Conservation (phyloP, 2,113 vertebrate species). For the Neodontobutis hainanensis region DNA sequence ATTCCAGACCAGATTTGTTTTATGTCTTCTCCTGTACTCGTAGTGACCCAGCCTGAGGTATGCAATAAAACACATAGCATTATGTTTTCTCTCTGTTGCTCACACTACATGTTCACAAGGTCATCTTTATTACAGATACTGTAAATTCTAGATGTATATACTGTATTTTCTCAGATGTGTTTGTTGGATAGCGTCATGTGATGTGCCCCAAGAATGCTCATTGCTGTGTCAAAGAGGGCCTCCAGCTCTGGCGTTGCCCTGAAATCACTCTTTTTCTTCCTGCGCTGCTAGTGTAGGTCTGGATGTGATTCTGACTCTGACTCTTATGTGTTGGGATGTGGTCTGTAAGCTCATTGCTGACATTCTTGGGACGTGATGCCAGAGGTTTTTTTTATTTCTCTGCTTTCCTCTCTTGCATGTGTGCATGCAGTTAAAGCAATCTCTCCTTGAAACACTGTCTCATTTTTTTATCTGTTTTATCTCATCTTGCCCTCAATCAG, state of each 20-base stretch:
- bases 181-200: slow-evolving; percentile 72
- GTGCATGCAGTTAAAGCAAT: slow-evolving; percentile 63
- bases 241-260: slow-evolving; percentile 54
- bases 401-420: slow-evolving; percentile 49
- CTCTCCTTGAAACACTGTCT: slow-evolving; percentile 56
- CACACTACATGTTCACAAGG: not conserved
- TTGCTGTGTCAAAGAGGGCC: slow-evolving; percentile 56
- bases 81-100: slow-evolving; percentile 50
- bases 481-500: slow-evolving; percentile 28
- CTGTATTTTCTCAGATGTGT: slow-evolving; percentile 45
- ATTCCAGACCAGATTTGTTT: slow-evolving; percentile 74
- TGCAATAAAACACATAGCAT: slow-evolving; percentile 68
- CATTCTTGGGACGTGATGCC: slow-evolving; percentile 75
- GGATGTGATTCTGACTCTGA: slow-evolving; percentile 71
- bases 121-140: not conserved
- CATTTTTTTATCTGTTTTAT: slow-evolving; percentile 42
- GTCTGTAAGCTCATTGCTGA: slow-evolving; percentile 75
- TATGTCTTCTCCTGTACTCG: slow-evolving; percentile 74
- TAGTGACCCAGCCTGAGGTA: slow-evolving; percentile 72
- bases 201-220: slow-evolving; percentile 58
- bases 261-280: slow-evolving; percentile 59
- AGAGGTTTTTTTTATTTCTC: slow-evolving; percentile 61
- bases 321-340: slow-evolving; percentile 75
- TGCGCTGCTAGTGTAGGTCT: slow-evolving; percentile 61
- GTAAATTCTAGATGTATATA: not conserved